phyloP scores from a whole-genome alignment of 1,140 invertebrate species.

The Vollenhovia emeryi region DNA sequence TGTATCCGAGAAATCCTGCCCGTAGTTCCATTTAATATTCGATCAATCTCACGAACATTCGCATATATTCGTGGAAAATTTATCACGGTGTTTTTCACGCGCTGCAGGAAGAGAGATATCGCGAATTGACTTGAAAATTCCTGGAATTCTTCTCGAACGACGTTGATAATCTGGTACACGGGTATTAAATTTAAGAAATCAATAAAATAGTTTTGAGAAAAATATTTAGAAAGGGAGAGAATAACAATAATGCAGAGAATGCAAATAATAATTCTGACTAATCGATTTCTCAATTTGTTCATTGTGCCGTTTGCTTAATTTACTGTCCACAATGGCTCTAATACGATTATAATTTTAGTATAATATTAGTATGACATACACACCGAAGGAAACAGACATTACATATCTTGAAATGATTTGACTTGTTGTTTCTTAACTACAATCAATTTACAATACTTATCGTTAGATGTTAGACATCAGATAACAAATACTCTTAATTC shows the following conservation, averaged over 20 bases:
- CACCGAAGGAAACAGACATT: background rate
- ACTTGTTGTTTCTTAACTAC: background rate
- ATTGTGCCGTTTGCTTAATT: background rate
- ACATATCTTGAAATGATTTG: background rate
- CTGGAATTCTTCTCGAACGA: background rate
- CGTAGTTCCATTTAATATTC: constrained; percentile 23
- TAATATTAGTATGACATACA: background rate
- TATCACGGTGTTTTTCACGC: constrained; percentile 19
- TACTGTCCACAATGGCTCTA: background rate
- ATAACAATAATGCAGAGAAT: background rate
- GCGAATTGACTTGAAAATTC: background rate
- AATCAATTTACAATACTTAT: constrained; percentile 1
- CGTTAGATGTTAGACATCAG: background rate
- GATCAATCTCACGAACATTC: constrained; percentile 26
- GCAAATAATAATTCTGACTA: background rate
- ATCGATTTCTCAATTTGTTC: background rate
- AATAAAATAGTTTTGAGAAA: no score
- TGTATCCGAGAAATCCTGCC: background rate
- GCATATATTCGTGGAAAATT: constrained; percentile 16
- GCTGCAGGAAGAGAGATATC: background rate
- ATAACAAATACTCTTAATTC: background rate
- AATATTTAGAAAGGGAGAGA: background rate
- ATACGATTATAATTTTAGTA: background rate
- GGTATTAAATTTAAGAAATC: no score
- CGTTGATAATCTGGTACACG: no score